Evolutionary conservation across 1,140 invertebrate genomes (phyloP).

Genomic region (Drosophila rufa): DNA sequence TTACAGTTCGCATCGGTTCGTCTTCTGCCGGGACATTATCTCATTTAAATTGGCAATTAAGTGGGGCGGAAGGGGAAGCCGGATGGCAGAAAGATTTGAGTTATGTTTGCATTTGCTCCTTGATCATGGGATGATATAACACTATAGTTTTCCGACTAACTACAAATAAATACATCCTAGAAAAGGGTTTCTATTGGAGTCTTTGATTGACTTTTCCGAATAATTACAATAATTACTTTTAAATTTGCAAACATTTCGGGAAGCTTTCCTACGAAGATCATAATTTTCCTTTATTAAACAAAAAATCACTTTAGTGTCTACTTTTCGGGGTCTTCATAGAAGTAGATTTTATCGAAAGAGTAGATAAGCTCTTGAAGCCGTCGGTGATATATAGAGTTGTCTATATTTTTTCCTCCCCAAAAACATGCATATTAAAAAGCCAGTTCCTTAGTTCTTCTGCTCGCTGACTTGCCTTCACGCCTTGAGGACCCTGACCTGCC

Average conservation of each 20-base stretch:
- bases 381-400: too few relatives aligned
- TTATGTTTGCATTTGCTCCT: slow-evolving; percentile 11
- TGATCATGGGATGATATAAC: neutral
- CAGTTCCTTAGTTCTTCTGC: neutral
- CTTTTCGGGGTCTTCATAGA: too few relatives aligned
- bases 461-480: neutral
- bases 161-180: neutral
- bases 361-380: neutral
- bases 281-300: too few relatives aligned
- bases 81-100: neutral
- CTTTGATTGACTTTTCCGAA: too few relatives aligned
- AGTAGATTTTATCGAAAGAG: too few relatives aligned
- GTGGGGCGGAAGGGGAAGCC: slow-evolving; percentile 6
- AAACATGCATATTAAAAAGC: neutral
- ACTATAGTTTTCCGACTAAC: neutral
- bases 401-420: neutral
- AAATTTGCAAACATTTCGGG: too few relatives aligned
- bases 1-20: slow-evolving; percentile 59
- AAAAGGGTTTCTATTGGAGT: neutral
- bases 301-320: too few relatives aligned
- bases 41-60: slow-evolving; percentile 80
- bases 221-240: too few relatives aligned
- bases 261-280: too few relatives aligned
- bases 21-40: slow-evolving; percentile 29
- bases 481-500: slow-evolving; percentile 41